A percentile compares a stretch with the other conserved stretches of the same genome.
Conservation (phyloP, 2,888 invertebrate genomes). For the Choreutis nemorana region DNA sequence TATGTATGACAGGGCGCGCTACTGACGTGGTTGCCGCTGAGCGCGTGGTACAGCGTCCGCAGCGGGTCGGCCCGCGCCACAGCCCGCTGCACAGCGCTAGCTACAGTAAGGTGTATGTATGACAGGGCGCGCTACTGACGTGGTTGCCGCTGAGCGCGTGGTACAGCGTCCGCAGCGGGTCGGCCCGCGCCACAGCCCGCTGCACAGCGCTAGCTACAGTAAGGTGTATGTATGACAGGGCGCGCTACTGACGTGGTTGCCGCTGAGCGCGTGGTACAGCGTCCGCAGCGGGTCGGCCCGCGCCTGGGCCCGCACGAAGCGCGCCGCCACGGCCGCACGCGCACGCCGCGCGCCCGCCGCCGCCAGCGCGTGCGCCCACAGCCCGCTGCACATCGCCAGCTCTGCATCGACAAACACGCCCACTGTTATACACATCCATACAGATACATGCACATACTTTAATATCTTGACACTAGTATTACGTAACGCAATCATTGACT, state of each 20-base stretch:
- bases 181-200: background rate
- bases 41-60: background rate
- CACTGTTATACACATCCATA: too few relatives aligned
- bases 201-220: too few relatives aligned
- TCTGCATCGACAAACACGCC: conserved; percentile 57
- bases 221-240: conserved; percentile 68
- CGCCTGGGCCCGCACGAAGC: conserved; percentile 86
- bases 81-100: too few relatives aligned
- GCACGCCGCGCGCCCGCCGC: conserved; percentile 82
- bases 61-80: background rate
- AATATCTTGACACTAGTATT: too few relatives aligned
- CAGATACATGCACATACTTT: too few relatives aligned
- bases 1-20: too few relatives aligned
- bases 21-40: too few relatives aligned
- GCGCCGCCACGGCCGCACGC: conserved; percentile 85
- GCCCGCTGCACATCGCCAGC: conserved; percentile 85
- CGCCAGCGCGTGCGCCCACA: conserved; percentile 96
- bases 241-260: conserved; percentile 78
- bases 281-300: conserved; percentile 91
- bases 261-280: conserved; percentile 90
- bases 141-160: too few relatives aligned
- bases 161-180: background rate
- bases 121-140: too few relatives aligned
- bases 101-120: too few relatives aligned
- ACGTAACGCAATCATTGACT: too few relatives aligned